Percentiles rank a stretch among this genome's conserved stretches.
Conservation (phyloP, 23 tunicate genomes). For the Aplidium turbinatum region DNA sequence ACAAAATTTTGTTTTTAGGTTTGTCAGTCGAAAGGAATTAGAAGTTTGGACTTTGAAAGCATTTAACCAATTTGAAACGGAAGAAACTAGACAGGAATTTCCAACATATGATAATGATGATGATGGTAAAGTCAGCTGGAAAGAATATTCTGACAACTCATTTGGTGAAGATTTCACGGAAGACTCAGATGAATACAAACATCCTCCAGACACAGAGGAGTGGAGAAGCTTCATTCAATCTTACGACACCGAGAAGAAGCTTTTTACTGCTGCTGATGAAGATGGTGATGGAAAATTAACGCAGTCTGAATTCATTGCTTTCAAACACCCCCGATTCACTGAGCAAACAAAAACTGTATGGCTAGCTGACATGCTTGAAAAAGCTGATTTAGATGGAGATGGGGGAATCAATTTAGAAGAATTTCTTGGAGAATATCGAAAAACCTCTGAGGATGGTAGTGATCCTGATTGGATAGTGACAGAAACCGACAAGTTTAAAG, state of each 20-base stretch:
- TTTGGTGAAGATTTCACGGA: conserved; percentile 56
- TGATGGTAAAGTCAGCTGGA: conserved; percentile 58
- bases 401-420: conserved; percentile 42
- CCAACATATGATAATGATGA: conserved; percentile 38
- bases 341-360: conserved; percentile 25
- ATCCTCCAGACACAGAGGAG: conserved; percentile 41
- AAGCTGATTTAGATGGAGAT: conserved; percentile 46
- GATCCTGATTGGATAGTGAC: conserved; percentile 62
- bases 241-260: conserved; percentile 48
- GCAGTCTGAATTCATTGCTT: conserved; percentile 41
- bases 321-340: conserved; percentile 61
- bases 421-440: conserved; percentile 22
- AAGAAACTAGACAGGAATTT: conserved; percentile 47
- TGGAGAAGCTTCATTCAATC: conserved; percentile 34
- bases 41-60: conserved; percentile 58
- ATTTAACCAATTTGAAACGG: conserved; percentile 60
- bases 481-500: conserved; percentile 65
- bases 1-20: conserved; percentile 16
- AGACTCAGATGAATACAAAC: conserved; percentile 38
- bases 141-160: conserved; percentile 38
- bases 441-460: conserved; percentile 18
- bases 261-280: conserved; percentile 64
- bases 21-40: conserved; percentile 42
- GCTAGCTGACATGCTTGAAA: conserved; percentile 26
- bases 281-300: conserved; percentile 32